Evolutionary conservation across 2,888 invertebrate genomes (phyloP), one percentile per base, ranked within the genome.

Genomic region (Camptogramma bilineatum): DNA sequence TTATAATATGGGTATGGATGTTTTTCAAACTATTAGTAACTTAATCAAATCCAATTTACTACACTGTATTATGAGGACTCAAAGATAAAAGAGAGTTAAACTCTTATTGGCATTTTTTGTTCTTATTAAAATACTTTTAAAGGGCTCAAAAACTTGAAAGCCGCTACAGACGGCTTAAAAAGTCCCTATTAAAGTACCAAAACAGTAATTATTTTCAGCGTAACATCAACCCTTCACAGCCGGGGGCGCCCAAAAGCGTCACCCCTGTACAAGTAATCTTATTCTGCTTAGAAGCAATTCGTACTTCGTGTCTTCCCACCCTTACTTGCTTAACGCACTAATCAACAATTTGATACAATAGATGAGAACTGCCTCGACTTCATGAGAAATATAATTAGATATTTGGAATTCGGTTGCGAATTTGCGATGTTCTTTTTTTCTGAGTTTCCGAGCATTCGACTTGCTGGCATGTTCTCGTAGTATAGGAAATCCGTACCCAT

Each of bases 261-360:
- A 42, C 61, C 57, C 61, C 52, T 62, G 46, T 62, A 52, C 56
- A n/a, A 64, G 53, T 53, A 44, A 65, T 65, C 61, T 65, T 57
- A 64, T 52, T 64, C 52, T 57, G 56, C 61, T 56, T 60, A 64
- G 64, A 28, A 51, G 59, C 44, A 55, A 55, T 55, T 60, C 34
- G 39, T 39, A 17, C 48, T 31, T 61, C 46, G 9, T 53, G 47
- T 59, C 52, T 57, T 47, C 24, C 34, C 60, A 59, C 69, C 64
- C 69, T 66, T 61, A 28, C 60, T 58, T 58, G 31, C 60, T 58
- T 58, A 65, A 68, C 65, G 70, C 66, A 65, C 68, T 70, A 72
- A 72, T 72, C 66, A 59, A 60, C 64, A 63, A 62, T 66, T 69
- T 69, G 58, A 46, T 55, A 62, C 55, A 62, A 53, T 59, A 51